These are phyloP conservation scores for Zenarchopterus dispar DNA, from an alignment of 2,797 vertebrate genomes.

Conservation along the genomic window DNA sequence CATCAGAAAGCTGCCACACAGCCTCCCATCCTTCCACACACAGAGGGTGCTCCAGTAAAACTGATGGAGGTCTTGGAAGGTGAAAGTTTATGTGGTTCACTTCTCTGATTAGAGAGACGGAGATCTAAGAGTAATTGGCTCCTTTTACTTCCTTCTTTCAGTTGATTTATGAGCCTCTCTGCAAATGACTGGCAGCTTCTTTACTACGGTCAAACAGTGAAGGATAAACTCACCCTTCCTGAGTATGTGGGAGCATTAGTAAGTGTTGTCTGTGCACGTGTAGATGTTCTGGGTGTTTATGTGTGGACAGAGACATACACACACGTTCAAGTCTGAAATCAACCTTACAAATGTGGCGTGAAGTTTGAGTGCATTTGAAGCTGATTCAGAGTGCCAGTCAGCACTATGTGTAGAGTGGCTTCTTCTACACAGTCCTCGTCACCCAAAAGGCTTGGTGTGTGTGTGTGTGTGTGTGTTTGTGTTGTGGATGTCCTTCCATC, in stretches of 20 bases:
- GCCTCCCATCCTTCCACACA: background rate
- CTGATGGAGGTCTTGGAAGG: slow-evolving; percentile 72
- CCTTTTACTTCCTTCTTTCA: slow-evolving; percentile 71
- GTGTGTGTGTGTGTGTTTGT: slow-evolving; percentile 26
- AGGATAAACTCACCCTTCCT: slow-evolving; percentile 64
- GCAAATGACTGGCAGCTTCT: slow-evolving; percentile 78
- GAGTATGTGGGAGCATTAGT: slow-evolving; percentile 20
- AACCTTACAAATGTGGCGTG: slow-evolving; percentile 90
- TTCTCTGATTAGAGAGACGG: slow-evolving; percentile 78
- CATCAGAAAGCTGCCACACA: background rate
- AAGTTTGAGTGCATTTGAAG: slow-evolving; percentile 90
- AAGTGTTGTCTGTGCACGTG: slow-evolving; percentile 4
- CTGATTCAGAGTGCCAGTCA: slow-evolving; percentile 90
- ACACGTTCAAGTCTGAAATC: slow-evolving; percentile 84
- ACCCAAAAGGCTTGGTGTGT: slow-evolving; percentile 66
- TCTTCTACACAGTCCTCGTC: slow-evolving; percentile 86
- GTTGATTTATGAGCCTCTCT: slow-evolving; percentile 74
- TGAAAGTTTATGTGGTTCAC: slow-evolving; percentile 83
- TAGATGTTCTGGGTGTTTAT: slow-evolving; percentile 18
- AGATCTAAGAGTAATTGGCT: slow-evolving; percentile 82
- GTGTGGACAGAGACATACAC: background rate
- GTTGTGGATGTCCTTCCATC: slow-evolving; percentile 74
- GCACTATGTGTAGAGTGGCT: slow-evolving; percentile 82
- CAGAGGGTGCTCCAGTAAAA: slow-evolving; percentile 35
- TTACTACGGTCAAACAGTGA: slow-evolving; percentile 78